A percentile compares a stretch with the other conserved stretches of the same genome.
phyloP scores from a whole-genome alignment of 2,888 invertebrate species.

The Copidosoma aretas region DNA sequence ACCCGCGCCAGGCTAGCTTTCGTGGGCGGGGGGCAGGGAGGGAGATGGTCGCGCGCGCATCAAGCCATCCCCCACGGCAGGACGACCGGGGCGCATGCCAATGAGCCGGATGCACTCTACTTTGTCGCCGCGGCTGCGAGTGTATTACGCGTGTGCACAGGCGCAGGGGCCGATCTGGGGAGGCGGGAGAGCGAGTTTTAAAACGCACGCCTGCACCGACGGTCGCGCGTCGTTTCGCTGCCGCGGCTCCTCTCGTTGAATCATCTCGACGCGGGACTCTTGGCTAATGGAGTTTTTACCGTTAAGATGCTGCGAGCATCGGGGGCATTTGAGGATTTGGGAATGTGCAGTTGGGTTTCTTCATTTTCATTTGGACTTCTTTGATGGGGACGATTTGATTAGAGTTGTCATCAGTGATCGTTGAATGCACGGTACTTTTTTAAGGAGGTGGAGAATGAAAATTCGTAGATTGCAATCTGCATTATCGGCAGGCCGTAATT shows the following conservation, averaged over 20 bases:
- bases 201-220: not conserved
- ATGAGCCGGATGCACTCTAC: conserved; percentile 60
- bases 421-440: no score
- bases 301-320: no score
- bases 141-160: no score
- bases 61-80: conserved; percentile 48
- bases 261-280: not conserved
- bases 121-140: conserved; percentile 52
- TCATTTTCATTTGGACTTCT: no score
- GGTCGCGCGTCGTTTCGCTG: not conserved
- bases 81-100: conserved; percentile 55
- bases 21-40: conserved; percentile 31
- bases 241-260: not conserved
- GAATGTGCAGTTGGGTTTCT: no score
- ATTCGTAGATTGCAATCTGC: no score
- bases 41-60: conserved; percentile 42
- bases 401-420: no score
- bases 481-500: no score
- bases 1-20: not conserved
- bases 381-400: no score
- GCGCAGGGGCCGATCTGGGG: not conserved
- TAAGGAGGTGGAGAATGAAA: no score
- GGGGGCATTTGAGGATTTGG: no score
- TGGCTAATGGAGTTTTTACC: no score
- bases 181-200: not conserved